These are phyloP conservation scores for Drosophila orosa DNA, from an alignment of 1,140 invertebrate genomes.

Conservation along the genomic window DNA sequence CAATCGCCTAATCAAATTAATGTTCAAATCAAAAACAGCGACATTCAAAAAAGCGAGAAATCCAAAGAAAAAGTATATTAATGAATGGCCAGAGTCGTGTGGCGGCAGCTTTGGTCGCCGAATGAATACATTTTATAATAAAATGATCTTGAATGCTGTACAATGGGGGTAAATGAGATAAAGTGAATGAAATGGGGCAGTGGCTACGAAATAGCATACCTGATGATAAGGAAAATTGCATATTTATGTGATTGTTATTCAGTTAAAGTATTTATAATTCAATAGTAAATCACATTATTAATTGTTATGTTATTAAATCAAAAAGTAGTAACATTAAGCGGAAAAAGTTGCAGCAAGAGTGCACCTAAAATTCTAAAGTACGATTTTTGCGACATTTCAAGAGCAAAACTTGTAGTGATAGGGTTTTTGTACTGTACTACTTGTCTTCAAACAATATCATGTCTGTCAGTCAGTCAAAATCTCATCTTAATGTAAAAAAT, in stretches of 20 bases:
- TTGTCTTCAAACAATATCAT: neutral
- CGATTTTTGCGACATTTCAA: neutral
- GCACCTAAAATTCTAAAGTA: neutral
- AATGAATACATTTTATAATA: constrained; percentile 41
- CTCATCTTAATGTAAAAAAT: neutral
- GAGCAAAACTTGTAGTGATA: neutral
- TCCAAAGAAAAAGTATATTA: constrained; percentile 18
- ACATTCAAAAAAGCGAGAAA: constrained; percentile 14
- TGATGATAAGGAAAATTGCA: neutral
- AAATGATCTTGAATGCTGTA: constrained; percentile 27
- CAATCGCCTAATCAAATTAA: constrained; percentile 56
- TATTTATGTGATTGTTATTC: neutral
- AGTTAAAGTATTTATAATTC: neutral
- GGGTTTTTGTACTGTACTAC: too few relatives aligned
- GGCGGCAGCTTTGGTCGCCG: constrained; percentile 38
- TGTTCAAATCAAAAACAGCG: constrained; percentile 31
- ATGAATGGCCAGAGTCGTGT: constrained; percentile 34
- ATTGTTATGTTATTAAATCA: too few relatives aligned
- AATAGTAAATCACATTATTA: neutral
- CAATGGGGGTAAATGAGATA: constrained; percentile 22
- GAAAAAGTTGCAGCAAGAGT: neutral
- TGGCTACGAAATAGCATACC: neutral
- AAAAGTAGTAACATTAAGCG: neutral
- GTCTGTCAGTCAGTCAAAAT: neutral
- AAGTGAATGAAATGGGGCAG: neutral